phyloP scores from a whole-genome alignment of 1,140 invertebrate species.

The Drosophila prosaltans region DNA sequence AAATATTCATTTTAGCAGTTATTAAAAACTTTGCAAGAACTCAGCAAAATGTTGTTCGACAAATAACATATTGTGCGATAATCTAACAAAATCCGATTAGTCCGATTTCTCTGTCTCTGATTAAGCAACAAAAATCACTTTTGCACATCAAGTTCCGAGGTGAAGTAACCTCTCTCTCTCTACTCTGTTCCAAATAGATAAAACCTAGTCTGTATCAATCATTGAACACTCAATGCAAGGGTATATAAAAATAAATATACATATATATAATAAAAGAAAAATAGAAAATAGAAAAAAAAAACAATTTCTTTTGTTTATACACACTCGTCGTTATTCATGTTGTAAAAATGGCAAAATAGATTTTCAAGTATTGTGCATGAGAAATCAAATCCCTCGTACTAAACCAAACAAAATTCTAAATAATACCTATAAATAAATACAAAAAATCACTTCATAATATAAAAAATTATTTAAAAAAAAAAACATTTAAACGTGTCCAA shows the following conservation, averaged over 20 bases:
- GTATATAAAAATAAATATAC: background rate
- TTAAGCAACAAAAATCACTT: too few relatives aligned
- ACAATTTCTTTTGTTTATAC: slow-evolving; percentile 2
- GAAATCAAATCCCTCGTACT: slow-evolving; percentile 81
- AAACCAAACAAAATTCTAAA: slow-evolving; percentile 68
- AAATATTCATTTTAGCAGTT: too few relatives aligned
- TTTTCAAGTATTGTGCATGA: slow-evolving; percentile 83
- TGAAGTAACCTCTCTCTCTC: too few relatives aligned
- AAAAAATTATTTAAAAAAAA: slow-evolving; percentile 17
- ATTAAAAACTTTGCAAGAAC: too few relatives aligned
- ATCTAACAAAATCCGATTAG: too few relatives aligned
- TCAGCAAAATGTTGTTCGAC: too few relatives aligned
- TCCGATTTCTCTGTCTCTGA: too few relatives aligned
- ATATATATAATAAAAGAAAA: background rate
- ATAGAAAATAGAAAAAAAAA: slow-evolving; percentile 33
- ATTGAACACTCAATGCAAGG: background rate
- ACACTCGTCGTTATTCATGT: slow-evolving; percentile 7
- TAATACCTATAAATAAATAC: slow-evolving; percentile 66
- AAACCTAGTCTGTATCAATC: background rate
- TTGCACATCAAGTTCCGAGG: too few relatives aligned
- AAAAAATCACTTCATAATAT: slow-evolving; percentile 36
- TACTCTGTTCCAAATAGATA: too few relatives aligned
- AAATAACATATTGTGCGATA: too few relatives aligned
- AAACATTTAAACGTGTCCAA: slow-evolving; percentile 1
- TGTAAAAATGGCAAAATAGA: slow-evolving; percentile 74